Evolutionary conservation across 2,888 invertebrate species (phyloP).

Genomic region (Mechanitis messenoides): DNA sequence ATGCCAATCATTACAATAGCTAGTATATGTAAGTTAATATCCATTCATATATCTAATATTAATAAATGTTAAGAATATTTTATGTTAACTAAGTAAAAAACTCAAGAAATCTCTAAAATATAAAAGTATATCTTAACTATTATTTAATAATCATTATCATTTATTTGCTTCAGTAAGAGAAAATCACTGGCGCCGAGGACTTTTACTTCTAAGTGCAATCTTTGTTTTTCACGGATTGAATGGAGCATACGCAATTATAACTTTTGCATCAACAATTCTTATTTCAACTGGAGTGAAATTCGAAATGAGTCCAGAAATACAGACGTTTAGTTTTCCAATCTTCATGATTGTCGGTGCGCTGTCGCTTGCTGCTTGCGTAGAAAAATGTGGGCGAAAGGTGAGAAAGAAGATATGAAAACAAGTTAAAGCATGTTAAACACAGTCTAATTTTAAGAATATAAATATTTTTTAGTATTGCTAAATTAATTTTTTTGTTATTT

Average conservation of each 20-base stretch:
- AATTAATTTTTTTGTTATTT: not conserved
- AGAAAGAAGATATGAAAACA: slow-evolving; percentile 10
- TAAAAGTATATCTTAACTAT: no score
- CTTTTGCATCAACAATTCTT: slow-evolving; percentile 50
- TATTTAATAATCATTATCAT: not conserved
- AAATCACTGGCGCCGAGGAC: slow-evolving; percentile 45
- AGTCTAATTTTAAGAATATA: no score
- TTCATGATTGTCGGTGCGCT: slow-evolving; percentile 54
- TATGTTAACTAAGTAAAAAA: not conserved
- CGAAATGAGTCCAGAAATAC: slow-evolving; percentile 50
- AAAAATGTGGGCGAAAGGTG: slow-evolving; percentile 58
- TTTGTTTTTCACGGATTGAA: slow-evolving; percentile 42
- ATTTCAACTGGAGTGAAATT: slow-evolving; percentile 48
- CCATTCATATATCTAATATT: no score
- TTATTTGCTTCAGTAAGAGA: slow-evolving; percentile 43
- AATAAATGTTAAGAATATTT: not conserved
- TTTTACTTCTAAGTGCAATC: slow-evolving; percentile 37
- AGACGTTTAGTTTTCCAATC: slow-evolving; percentile 51
- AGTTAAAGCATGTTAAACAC: not conserved
- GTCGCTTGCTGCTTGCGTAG: slow-evolving; percentile 50
- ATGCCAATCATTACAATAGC: slow-evolving; percentile 44
- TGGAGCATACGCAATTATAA: slow-evolving; percentile 49
- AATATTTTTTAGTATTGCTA: not conserved
- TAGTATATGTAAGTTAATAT: slow-evolving; percentile 47
- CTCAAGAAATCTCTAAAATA: not conserved